Base-by-base conservation (phyloP, 1,140 invertebrate species). In the Centruroides vittatus region DNA sequence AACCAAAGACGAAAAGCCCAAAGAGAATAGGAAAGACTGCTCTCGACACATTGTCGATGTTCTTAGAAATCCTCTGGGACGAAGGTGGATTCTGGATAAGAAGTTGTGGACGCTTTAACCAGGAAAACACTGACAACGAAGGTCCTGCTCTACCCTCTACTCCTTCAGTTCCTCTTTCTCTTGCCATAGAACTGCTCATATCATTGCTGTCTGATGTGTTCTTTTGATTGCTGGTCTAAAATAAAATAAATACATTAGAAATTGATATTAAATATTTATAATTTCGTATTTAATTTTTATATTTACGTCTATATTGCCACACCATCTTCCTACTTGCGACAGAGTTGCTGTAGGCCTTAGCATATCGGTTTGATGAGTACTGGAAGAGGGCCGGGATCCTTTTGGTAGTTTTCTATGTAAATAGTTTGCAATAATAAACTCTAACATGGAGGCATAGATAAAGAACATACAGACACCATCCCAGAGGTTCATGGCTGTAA, bases 381-480 rank as follows among this genome's bases (percentile, higher is more conserved):
- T 41, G n/a, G 12, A 36, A 11, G 49, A 36, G 4, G 49, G 13
- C 12, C 51, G 41, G 8, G 46, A 35, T 35, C 60, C 47, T 10
- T 70, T 64, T 35, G 64, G 66, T 12, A 65, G 58, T 41, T 60
- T 64, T n/a, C 91, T 82, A 55, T 89, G 89, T 53, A 93, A 87
- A 76, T 93, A 93, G 80, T 94, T 94, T 66, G 93, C 90, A 73
- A 88, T 90, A 13, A 94, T 89, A 74, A 93, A 93, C 75, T 94
- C 91, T 62, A 94, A 80, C 50, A 94, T 79, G 35, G 88, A 92
- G 55, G 89, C 90, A 75, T 93, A 94, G 71, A 93, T 93, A 81
- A 93, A 94, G 75, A 89, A 93, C 91, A 93, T 94, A 70, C 90
- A 93, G 23, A 93, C 90, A 58, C 89, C 89, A 71, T 93, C 91